phyloP scores from a whole-genome alignment of 2,113 vertebrate species.

The Cranoglanis bouderius region DNA sequence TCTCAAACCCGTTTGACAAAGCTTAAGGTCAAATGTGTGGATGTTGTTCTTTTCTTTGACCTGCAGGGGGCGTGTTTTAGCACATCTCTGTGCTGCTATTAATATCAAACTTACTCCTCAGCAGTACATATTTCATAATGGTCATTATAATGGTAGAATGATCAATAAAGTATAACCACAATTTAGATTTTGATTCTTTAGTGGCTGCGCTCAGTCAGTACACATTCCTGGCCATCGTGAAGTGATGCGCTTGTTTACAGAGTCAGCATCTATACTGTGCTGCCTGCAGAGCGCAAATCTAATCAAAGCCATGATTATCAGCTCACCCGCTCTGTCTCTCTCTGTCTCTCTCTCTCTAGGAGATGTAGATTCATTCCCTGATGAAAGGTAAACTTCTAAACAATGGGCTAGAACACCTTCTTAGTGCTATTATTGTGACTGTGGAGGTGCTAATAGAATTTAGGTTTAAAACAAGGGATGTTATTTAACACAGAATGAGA shows the following conservation, averaged over 20 bases:
- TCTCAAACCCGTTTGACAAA: slow-evolving; percentile 38
- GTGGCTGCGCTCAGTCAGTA: neutral
- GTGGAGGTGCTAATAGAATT: slow-evolving; percentile 50
- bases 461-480: slow-evolving; percentile 30
- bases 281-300: slow-evolving; percentile 49
- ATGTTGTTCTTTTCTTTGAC: slow-evolving; percentile 29
- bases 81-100: neutral
- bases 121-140: neutral
- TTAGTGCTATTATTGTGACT: slow-evolving; percentile 18
- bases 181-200: neutral
- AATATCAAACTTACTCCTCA: neutral
- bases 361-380: slow-evolving; percentile 51
- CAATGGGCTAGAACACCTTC: slow-evolving; percentile 29
- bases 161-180: neutral
- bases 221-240: slow-evolving; percentile 32
- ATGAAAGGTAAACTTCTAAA: slow-evolving; percentile 51
- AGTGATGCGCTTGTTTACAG: slow-evolving; percentile 33
- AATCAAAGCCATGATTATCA: slow-evolving; percentile 52
- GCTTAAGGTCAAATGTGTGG: slow-evolving; percentile 20
- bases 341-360: slow-evolving; percentile 10
- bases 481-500: slow-evolving; percentile 45
- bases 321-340: slow-evolving; percentile 3
- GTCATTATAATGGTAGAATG: neutral
- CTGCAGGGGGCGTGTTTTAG: slow-evolving; percentile 30
- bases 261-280: slow-evolving; percentile 32